These are phyloP conservation scores for Calcarius ornatus DNA, from an alignment of 2,113 vertebrate species.

Conservation along the genomic window DNA sequence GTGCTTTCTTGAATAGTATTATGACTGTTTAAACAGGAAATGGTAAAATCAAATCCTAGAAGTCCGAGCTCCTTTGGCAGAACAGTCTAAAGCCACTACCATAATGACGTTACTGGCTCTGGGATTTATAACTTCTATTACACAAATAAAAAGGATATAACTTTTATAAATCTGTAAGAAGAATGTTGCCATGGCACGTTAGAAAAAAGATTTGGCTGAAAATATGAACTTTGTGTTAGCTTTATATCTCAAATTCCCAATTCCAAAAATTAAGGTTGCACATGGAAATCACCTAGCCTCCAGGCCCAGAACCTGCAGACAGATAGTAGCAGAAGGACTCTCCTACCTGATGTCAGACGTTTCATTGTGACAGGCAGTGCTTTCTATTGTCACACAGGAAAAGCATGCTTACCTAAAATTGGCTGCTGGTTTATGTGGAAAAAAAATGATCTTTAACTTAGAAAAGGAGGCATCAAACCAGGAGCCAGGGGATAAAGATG, in stretches of 20 bases:
- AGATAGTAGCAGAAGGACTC: not conserved
- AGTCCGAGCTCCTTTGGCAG: not conserved
- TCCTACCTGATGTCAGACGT: not conserved
- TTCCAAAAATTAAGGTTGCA: not conserved
- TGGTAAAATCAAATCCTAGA: not conserved
- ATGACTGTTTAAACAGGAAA: not conserved
- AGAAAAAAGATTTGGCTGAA: not conserved
- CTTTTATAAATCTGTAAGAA: not conserved
- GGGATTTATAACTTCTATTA: not conserved
- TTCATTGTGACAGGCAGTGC: rapidly evolving
- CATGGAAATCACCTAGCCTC: not conserved
- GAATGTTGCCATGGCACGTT: not conserved
- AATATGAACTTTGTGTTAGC: not conserved
- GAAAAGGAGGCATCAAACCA: not conserved
- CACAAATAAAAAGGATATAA: not conserved
- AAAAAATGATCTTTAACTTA: not conserved
- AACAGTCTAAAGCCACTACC: not conserved
- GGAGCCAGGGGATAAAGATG: not conserved
- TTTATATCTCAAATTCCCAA: not conserved
- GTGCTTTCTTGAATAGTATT: not conserved
- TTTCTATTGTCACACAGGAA: not conserved
- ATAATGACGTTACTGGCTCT: not conserved
- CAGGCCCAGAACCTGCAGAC: not conserved
- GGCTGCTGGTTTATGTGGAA: not conserved
- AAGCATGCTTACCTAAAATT: not conserved